These are phyloP conservation scores for Muscina levida DNA, from an alignment of 2,888 invertebrate genomes.

Conservation along the genomic window DNA sequence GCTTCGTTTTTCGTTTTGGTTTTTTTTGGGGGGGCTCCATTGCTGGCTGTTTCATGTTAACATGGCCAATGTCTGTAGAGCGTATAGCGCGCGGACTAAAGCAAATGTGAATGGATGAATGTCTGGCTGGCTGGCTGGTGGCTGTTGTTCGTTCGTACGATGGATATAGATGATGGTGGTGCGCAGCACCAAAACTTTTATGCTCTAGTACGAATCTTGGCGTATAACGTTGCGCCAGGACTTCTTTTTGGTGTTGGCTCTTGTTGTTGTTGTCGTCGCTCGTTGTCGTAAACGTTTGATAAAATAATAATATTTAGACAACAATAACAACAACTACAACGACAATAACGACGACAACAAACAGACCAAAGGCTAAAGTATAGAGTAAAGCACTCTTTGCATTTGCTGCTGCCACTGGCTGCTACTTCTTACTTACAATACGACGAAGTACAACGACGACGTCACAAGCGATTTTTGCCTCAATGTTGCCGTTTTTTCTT, in stretches of 20 bases:
- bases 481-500: constrained; percentile 19
- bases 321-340: constrained; percentile 63
- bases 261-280: constrained; percentile 54
- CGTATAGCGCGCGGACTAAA: not conserved
- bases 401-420: constrained; percentile 56
- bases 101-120: constrained; percentile 18
- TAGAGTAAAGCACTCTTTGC: constrained; percentile 60
- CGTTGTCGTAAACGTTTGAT: constrained; percentile 49
- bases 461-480: constrained; percentile 6
- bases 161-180: constrained; percentile 44
- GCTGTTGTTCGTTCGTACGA: constrained; percentile 14
- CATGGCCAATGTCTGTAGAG: constrained; percentile 19
- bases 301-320: constrained; percentile 62
- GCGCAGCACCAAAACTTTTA: constrained; percentile 67
- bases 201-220: constrained; percentile 71
- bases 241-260: constrained; percentile 61
- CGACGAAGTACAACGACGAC: constrained; percentile 43
- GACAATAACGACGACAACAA: constrained; percentile 47
- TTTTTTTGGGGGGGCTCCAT: not conserved
- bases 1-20: not conserved
- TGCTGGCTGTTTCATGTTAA: constrained; percentile 26
- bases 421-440: constrained; percentile 60
- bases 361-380: constrained; percentile 28
- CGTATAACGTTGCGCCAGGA: constrained; percentile 70
- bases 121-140: constrained; percentile 1